Evolutionary conservation across 2,113 vertebrate species (phyloP), one percentile per base, ranked within the genome.

Genomic region (Condylura cristata): DNA sequence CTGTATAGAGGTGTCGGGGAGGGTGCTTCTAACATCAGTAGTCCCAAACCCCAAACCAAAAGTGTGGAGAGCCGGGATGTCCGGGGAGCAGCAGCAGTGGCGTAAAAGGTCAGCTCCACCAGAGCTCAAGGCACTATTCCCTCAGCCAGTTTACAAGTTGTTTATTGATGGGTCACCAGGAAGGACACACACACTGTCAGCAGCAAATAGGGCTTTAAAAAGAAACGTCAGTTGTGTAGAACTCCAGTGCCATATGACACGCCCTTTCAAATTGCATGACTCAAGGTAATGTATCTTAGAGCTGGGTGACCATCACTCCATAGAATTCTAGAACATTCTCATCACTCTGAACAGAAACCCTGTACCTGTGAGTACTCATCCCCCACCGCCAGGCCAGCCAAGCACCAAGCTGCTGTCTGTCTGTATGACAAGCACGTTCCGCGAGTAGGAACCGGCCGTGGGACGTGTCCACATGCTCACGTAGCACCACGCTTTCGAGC

Each of bases 111-210:
- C 74, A 56, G 88, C 83, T 86, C 60, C 92, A 86, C 90, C 63
- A 18, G 39, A 48, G 60, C 3, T 10, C 18, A 80, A 88, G 96
- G 74, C 76, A 3, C 70, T 97, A 0, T 83, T 96, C 93, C 79
- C 86, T 81, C 60, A 76, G 74, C 79, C 63, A 82, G 91, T 96
- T 96, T 95, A 97, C 92, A 65, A 93, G 95, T 97, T 94, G 95
- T 95, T 97, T 97, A 83, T 95, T 94, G 96, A 97, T 95, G 96
- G 96, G 94, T 96, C 97, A 95, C 41, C 95, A 89, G 96, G 94
- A 93, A 97, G 97, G 97, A 51, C 48, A 51, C 14, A 51, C 48
- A 7, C 48, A 51, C 92, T 72, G 96, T 97, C 71, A 91, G 95
- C 97, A 96, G 92, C 30, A 86, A 84, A 44, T 79, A 76, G 41